Evolutionary conservation across 1,140 invertebrate genomes (phyloP), one percentile per base, ranked within the genome.

Genomic region (Macrobrachium nipponense): DNA sequence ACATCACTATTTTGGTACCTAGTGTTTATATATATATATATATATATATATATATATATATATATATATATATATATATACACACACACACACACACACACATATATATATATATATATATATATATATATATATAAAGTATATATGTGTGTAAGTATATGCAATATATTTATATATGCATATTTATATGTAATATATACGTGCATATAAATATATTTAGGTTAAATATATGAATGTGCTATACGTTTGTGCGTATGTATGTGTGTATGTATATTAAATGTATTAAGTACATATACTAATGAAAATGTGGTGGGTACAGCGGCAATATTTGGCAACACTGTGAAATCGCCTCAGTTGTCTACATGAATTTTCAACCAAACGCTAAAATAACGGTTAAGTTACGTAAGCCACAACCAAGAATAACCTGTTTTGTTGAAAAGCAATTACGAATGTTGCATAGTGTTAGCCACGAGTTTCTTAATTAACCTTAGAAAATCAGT

Each of bases 251-350:
- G 62, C 73, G 73, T 72, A 60, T 72, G 59, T 73, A 51, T 82
- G 73, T 76, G 73, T 82, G 61, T 36, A 73, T 73, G 73, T 82
- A 72, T 59, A 76, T 82, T 76, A 73, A 20, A 73, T 23, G 60
- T 61, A 82, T 82, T n/a, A n/a, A n/a, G n/a, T n/a, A n/a, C n/a
- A n/a, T n/a, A n/a, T n/a, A n/a, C n/a, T n/a, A n/a, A n/a, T n/a
- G n/a, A n/a, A n/a, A n/a, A n/a, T n/a, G n/a, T n/a, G n/a, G n/a
- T n/a, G n/a, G n/a, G n/a, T n/a, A n/a, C n/a, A n/a, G n/a, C n/a
- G n/a, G n/a, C n/a, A n/a, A n/a, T n/a, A n/a, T n/a, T n/a, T n/a
- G n/a, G n/a, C n/a, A n/a, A n/a, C n/a, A n/a, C n/a, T n/a, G n/a
- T n/a, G n/a, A n/a, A 82, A 23, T n/a, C 12, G 72, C 23, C 58